Base-by-base conservation (phyloP, 2,797 vertebrate genomes). In the Chloroceryle inda region DNA sequence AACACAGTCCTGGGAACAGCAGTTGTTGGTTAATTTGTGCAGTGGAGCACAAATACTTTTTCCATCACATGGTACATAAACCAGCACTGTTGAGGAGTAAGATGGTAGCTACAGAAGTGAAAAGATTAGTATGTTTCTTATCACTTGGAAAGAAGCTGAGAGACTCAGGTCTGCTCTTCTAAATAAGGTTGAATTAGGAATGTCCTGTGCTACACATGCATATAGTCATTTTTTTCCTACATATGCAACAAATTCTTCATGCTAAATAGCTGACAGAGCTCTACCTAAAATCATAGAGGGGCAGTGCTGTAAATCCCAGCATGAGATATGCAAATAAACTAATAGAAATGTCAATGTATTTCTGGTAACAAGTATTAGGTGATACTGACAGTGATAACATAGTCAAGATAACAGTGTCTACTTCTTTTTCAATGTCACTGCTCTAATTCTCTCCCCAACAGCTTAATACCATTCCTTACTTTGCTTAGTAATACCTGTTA, bases 21-120 rank as follows among this genome's bases (percentile, higher is more conserved):
- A 19, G 64, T 22, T 90, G 85, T 74, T 92, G 94, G 81, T 76
- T 95, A 94, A 96, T 95, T 91, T 94, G 97, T 89, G 95, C 96
- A 92, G 56, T 89, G 83, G 68, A 93, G 91, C 95, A 95, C 80
- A 94, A 95, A 90, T 62, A 94, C 71, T 95, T 94, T 91, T 95
- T 91, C 84, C 55, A 69, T 80, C 85, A 85, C 85, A 26, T 92
- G 95, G 47, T 61, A 75, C 85, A 38, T 31, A 88, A 90, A 90
- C 21, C 63, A 88, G 77, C 23, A 31, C 49, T 77, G 72, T 27
- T 94, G 59, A 95, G 47, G 47, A 91, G 14, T 89, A 63, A 79
- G 49, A 67, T 35, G 24, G 81, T 29, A 83, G 56, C 44, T 85
- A 64, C 12, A 88, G 52, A 94, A 86, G 16, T 72, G 73, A 75